These are phyloP conservation scores for Gambelia wislizenii DNA, from an alignment of 2,797 vertebrate genomes.

Conservation along the genomic window DNA sequence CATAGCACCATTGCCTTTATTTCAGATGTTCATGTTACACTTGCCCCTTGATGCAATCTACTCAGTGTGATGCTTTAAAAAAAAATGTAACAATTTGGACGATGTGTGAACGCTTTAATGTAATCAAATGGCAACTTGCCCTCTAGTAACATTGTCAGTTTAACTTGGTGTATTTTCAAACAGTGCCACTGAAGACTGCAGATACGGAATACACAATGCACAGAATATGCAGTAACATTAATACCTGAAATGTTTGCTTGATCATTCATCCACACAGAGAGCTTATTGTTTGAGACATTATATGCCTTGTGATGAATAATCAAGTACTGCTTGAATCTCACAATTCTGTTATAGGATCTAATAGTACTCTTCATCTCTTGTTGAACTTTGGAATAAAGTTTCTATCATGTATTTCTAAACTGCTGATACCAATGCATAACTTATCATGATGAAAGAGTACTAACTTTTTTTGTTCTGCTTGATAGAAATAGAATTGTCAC, in stretches of 20 bases:
- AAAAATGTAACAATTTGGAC: conserved; percentile 12
- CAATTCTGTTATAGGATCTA: conserved; percentile 51
- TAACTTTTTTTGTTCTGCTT: background rate
- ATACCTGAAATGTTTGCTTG: conserved; percentile 43
- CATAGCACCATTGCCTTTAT: conserved; percentile 8
- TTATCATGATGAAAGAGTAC: too few species aligned
- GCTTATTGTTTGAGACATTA: conserved; percentile 30
- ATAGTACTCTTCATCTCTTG: conserved; percentile 23
- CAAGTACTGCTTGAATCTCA: conserved; percentile 41
- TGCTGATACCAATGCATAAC: background rate
- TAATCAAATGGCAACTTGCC: conserved; percentile 16
- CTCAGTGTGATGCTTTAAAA: conserved; percentile 20
- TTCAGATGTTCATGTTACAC: conserved; percentile 18
- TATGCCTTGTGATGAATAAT: conserved; percentile 48
- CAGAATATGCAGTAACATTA: conserved; percentile 30
- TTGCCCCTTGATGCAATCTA: background rate
- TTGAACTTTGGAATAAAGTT: conserved; percentile 47
- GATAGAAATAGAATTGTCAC: background rate
- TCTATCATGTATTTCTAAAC: conserved; percentile 49
- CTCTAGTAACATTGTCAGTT: conserved; percentile 21
- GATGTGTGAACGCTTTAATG: conserved; percentile 33
- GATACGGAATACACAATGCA: background rate
- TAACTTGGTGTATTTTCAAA: conserved; percentile 16
- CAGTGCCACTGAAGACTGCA: conserved; percentile 3
- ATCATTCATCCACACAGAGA: conserved; percentile 37